phyloP scores from a whole-genome alignment of 2,888 invertebrate species.

The Tortrix viridana region DNA sequence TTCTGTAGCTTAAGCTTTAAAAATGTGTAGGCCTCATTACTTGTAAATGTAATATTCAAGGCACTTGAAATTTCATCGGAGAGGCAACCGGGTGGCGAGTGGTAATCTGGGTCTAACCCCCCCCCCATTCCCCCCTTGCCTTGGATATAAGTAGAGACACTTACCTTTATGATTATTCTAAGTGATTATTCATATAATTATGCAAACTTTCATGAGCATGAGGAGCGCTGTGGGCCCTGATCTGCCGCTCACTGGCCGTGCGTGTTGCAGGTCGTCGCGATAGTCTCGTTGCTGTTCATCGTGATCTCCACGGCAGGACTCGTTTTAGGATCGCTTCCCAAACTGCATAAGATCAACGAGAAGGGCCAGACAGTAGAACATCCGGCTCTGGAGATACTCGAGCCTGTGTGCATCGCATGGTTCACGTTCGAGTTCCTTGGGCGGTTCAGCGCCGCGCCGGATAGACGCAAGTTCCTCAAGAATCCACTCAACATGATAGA shows the following conservation, averaged over 20 bases:
- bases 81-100: too few relatives aligned
- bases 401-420: slow-evolving; percentile 99
- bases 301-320: slow-evolving; percentile 99
- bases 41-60: too few relatives aligned
- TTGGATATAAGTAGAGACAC: too few relatives aligned
- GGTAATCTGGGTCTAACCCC: too few relatives aligned
- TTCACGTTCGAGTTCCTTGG: slow-evolving; percentile 98
- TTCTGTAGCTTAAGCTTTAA: too few relatives aligned
- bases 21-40: too few relatives aligned
- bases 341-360: slow-evolving; percentile 95
- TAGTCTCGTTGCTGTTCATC: slow-evolving; percentile 99
- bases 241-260: slow-evolving; percentile 61
- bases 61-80: too few relatives aligned
- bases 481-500: slow-evolving; percentile 99
- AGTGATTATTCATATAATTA: too few relatives aligned
- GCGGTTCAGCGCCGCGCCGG: slow-evolving; percentile 98
- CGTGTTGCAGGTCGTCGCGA: slow-evolving; percentile 97
- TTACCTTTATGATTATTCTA: too few relatives aligned
- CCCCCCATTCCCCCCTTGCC: too few relatives aligned
- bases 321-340: slow-evolving; percentile 99
- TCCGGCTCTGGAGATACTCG: slow-evolving; percentile 98
- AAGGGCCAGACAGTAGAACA: slow-evolving; percentile 95
- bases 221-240: slow-evolving; percentile 38
- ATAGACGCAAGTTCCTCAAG: slow-evolving; percentile 99
- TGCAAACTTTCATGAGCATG: too few relatives aligned